Evolutionary conservation across 2,113 vertebrate genomes (phyloP), one percentile per base, ranked within the genome.

Genomic region (Chunga burmeisteri): DNA sequence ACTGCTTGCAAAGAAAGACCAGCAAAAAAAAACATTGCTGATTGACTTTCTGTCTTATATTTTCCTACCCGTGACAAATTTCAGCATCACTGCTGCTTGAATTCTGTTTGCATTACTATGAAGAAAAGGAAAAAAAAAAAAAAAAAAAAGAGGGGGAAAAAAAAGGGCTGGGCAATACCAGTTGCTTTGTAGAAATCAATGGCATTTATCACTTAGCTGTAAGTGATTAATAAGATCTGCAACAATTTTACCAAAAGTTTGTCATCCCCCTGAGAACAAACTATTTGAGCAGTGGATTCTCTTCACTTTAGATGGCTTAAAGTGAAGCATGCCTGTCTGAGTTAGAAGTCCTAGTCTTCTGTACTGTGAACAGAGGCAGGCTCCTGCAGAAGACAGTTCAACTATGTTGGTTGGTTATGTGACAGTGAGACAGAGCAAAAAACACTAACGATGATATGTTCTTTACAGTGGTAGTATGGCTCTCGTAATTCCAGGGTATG

Each of bases 141-240:
- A 16, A 12, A n/a, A 10, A 23, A 30, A 11, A n/a, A 22, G 20
- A 9, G 8, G 9, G 32, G 8, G 3, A 58, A 56, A 30, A 15
- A 14, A 62, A 46, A 5, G 2, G 3, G 1, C 1, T 65, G 17
- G 4, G 3, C 18, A 73, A 26, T n/a, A 49, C 5, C 11, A 20
- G 5, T 36, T 74, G 3, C 34, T 59, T 36, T 40, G 12, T 50
- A 50, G 46, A 70, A 89, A 66, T 25, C 22, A 40, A 5, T 36
- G 6, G 4, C 11, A 15, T 74, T 71, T 46, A 40, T 21, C 10
- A 20, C 19, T 55, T 61, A 56, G 3, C 5, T 50, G 16, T 66
- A 70, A 40, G 36, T 66, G 34, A 42, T 66, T 55, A 61, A 38
- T 3, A 75, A 42, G 52, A 10, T 7, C 22, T 75, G 5, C 47